These are phyloP conservation scores for Dermochelys coriacea DNA, from an alignment of 2,797 vertebrate species.

Conservation along the genomic window DNA sequence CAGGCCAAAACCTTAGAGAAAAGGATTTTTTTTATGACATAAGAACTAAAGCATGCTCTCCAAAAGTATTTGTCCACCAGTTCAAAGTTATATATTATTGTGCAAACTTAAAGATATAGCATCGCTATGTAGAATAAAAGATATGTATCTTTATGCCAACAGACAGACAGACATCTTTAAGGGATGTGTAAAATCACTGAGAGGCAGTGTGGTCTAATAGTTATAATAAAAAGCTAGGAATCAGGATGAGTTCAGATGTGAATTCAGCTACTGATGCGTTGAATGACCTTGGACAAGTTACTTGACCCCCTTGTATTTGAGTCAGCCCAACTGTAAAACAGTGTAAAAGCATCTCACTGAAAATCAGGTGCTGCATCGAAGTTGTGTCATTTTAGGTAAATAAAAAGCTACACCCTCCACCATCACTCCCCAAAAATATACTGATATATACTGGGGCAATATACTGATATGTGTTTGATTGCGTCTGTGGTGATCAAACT, in stretches of 20 bases:
- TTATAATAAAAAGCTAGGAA: conserved; percentile 21
- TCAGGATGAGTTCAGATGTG: conserved; percentile 41
- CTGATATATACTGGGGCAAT: neutral
- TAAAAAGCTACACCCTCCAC: neutral
- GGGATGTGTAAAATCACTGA: neutral
- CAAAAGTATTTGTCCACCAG: conserved; percentile 66
- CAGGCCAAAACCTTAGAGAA: conserved; percentile 47
- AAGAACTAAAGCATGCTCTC: conserved; percentile 63
- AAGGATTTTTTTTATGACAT: conserved; percentile 71
- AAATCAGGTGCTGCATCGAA: neutral
- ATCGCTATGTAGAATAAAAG: conserved; percentile 19
- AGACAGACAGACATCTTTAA: conserved; percentile 5
- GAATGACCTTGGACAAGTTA: conserved; percentile 37
- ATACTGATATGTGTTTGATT: neutral
- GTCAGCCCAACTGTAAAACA: conserved; percentile 26
- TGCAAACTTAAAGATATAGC: conserved; percentile 34
- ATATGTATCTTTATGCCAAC: conserved; percentile 9
- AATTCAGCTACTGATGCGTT: conserved; percentile 50
- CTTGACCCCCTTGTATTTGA: conserved; percentile 32
- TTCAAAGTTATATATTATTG: conserved; percentile 51
- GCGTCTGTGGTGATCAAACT: conserved; percentile 26
- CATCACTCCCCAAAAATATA: neutral
- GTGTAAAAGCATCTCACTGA: neutral
- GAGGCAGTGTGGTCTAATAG: neutral
- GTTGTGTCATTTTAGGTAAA: neutral